These are phyloP conservation scores for Cremastobaeus sp. DNA, from an alignment of 2,888 invertebrate genomes.

Conservation along the genomic window DNA sequence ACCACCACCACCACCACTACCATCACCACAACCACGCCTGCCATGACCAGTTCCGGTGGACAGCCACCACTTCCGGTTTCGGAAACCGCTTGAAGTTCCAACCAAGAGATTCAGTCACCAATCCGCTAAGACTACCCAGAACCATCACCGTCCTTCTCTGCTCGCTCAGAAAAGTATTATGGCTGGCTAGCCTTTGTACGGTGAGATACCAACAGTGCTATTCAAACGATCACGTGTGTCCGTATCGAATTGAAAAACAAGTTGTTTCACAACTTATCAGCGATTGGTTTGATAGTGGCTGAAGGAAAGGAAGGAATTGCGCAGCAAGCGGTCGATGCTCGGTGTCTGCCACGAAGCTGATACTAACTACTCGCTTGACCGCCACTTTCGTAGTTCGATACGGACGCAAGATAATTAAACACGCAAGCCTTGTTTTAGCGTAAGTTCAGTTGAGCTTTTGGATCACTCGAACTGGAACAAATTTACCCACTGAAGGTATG, in stretches of 20 bases:
- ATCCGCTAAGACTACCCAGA: slow-evolving; percentile 63
- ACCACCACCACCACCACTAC: slow-evolving; percentile 67
- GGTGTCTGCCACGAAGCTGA: slow-evolving; percentile 3
- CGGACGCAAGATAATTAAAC: slow-evolving; percentile 35
- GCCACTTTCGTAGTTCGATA: slow-evolving; percentile 34
- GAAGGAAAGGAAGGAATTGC: slow-evolving; percentile 39
- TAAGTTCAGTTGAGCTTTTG: slow-evolving; percentile 34
- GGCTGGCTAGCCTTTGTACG: slow-evolving; percentile 72
- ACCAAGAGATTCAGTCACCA: slow-evolving; percentile 67
- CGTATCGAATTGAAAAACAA: slow-evolving; percentile 45
- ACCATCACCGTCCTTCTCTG: slow-evolving; percentile 67
- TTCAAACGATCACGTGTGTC: slow-evolving; percentile 18
- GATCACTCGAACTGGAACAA: slow-evolving; percentile 54
- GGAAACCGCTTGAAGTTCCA: slow-evolving; percentile 76
- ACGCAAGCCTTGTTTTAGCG: slow-evolving; percentile 22
- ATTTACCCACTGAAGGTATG: slow-evolving; percentile 62
- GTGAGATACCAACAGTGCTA: slow-evolving; percentile 68
- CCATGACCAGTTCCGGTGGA: slow-evolving; percentile 76
- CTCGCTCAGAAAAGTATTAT: slow-evolving; percentile 68
- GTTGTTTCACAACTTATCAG: neutral
- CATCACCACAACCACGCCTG: slow-evolving; percentile 72
- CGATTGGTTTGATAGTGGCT: slow-evolving; percentile 10
- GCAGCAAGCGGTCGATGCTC: neutral
- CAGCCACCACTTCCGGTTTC: slow-evolving; percentile 69
- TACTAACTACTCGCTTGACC: neutral